These are phyloP conservation scores for Cololabis saira DNA, from an alignment of 2,113 vertebrate genomes.

Conservation along the genomic window DNA sequence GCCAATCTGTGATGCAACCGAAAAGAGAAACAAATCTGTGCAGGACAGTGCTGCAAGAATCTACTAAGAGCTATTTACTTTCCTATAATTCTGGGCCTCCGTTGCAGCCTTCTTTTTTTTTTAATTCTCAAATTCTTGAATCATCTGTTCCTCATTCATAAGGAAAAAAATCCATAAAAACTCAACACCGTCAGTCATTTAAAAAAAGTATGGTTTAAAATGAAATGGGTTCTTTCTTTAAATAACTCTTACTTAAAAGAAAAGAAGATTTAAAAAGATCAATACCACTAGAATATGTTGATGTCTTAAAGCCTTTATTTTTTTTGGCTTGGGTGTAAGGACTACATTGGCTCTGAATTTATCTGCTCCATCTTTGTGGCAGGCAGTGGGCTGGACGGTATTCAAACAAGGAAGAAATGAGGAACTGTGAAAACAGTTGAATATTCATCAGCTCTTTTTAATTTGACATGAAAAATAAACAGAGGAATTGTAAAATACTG, in stretches of 20 bases:
- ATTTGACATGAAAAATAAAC: neutral
- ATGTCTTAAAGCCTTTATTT: no score
- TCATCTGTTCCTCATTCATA: neutral
- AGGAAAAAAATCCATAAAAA: neutral
- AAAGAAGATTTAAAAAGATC: neutral
- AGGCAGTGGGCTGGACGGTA: conserved; percentile 45
- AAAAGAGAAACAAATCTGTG: conserved; percentile 18
- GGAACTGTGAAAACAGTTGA: neutral
- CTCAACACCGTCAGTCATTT: neutral
- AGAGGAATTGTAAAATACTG: neutral
- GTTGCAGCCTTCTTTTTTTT: neutral
- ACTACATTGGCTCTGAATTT: no score
- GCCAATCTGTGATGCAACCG: conserved; percentile 49
- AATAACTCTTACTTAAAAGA: no score
- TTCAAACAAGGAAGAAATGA: conserved; percentile 6
- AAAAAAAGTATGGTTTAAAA: neutral
- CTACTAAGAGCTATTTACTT: neutral
- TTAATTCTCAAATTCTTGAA: neutral
- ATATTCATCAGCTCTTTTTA: neutral
- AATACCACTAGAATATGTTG: neutral
- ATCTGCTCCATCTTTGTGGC: conserved; percentile 8
- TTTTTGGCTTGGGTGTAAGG: no score
- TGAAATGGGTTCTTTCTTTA: neutral
- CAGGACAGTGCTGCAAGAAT: neutral
- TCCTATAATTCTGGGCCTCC: neutral